These are phyloP conservation scores for Glossophaga mutica DNA, from an alignment of 2,797 vertebrate species.

Conservation along the genomic window DNA sequence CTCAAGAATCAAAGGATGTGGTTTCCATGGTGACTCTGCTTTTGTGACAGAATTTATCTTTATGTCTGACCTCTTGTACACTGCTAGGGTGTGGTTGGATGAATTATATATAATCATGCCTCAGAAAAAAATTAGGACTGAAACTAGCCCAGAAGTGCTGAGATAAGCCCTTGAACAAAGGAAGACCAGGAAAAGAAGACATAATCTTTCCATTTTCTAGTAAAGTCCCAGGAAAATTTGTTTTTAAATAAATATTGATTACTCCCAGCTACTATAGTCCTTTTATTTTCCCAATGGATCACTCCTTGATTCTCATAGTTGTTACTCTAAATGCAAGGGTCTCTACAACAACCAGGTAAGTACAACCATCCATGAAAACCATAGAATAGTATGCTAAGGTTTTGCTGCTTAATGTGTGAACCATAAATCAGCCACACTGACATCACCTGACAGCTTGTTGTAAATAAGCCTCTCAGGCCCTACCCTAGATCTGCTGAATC, in stretches of 20 bases:
- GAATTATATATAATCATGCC: not conserved
- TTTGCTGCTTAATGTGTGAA: not conserved
- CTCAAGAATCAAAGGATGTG: not conserved
- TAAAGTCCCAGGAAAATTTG: not conserved
- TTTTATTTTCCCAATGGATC: not conserved
- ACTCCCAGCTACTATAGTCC: not conserved
- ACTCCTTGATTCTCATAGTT: not conserved
- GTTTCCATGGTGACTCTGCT: constrained; percentile 60
- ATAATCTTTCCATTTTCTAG: not conserved
- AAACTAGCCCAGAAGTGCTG: constrained; percentile 3
- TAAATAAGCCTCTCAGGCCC: not conserved
- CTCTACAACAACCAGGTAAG: not conserved
- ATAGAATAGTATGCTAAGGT: not conserved
- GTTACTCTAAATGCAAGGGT: not conserved
- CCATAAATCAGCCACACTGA: not conserved
- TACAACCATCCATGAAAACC: not conserved
- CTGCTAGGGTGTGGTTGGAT: not conserved
- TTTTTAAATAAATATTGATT: not conserved
- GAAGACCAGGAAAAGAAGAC: not conserved
- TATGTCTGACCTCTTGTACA: constrained; percentile 26
- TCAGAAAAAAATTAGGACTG: constrained; percentile 7
- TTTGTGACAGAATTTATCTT: constrained; percentile 55
- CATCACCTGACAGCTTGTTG: not conserved
- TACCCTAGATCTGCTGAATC: not conserved
- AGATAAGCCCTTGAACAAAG: not conserved